Percentiles rank a stretch among this genome's conserved stretches.
Conservation (phyloP, 1,140 invertebrate genomes). For the Plutomurus gul region DNA sequence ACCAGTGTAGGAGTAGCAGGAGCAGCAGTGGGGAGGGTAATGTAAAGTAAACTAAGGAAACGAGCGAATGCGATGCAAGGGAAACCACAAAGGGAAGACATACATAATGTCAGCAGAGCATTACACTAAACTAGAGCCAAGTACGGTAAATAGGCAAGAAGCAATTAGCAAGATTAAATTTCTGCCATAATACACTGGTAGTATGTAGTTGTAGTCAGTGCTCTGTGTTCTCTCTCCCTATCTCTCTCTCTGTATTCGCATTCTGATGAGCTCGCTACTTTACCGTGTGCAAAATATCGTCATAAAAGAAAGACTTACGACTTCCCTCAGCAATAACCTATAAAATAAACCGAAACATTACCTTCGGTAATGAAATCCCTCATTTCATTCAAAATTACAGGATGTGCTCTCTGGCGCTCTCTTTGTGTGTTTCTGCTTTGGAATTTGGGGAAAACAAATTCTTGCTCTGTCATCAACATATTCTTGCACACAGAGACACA, state of each 20-base stretch:
- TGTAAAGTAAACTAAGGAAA: no score
- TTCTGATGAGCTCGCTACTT: conserved; percentile 10
- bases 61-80: no score
- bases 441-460: no score
- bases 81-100: background rate
- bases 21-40: no score
- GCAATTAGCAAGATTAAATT: conserved; percentile 15
- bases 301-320: conserved; percentile 18
- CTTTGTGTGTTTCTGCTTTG: no score
- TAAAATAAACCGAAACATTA: conserved; percentile 23
- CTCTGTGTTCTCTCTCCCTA: no score
- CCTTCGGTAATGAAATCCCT: conserved; percentile 11
- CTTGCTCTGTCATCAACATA: no score
- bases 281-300: background rate
- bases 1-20: background rate
- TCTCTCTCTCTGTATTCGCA: no score
- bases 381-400: background rate
- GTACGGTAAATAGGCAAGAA: background rate
- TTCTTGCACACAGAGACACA: no score
- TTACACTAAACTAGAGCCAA: background rate
- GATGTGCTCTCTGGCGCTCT: no score
- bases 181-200: background rate
- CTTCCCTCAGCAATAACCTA: conserved; percentile 11
- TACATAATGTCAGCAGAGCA: background rate
- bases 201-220: no score